Percentiles rank a stretch among this genome's conserved stretches.
phyloP scores from a whole-genome alignment of 2,113 vertebrate species.

The Uropsilus gracilis region DNA sequence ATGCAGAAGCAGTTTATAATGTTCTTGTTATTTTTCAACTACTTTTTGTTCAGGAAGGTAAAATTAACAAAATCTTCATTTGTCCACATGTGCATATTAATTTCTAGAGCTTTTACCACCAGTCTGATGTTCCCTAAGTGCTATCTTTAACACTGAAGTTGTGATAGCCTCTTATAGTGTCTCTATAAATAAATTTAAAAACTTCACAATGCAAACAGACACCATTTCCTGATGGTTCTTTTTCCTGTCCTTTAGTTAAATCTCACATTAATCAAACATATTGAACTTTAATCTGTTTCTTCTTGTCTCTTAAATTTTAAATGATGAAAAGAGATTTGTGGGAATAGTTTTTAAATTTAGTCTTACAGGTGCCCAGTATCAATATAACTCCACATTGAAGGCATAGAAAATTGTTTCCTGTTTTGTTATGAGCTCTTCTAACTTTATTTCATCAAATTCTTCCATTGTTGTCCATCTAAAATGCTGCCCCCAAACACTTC shows the following conservation, averaged over 20 bases:
- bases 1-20: not conserved
- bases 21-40: conserved; percentile 24
- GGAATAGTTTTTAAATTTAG: not conserved
- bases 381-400: not conserved
- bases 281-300: conserved; percentile 48
- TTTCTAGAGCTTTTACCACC: conserved; percentile 24
- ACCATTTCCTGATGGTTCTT: not conserved
- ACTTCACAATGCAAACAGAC: conserved; percentile 24
- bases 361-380: not conserved
- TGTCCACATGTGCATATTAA: conserved; percentile 26
- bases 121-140: not conserved
- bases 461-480: not conserved
- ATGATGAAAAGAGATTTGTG: not conserved
- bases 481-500: conserved; percentile 11
- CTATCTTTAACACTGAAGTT: not conserved
- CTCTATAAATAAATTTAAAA: conserved; percentile 26
- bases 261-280: conserved; percentile 12
- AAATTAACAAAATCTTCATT: conserved; percentile 38
- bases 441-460: conserved; percentile 30
- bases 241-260: conserved; percentile 49
- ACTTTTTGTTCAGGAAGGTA: conserved; percentile 36
- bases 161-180: not conserved
- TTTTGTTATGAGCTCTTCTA: not conserved
- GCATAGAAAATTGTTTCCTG: not conserved
- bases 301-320: conserved; percentile 54